Base-by-base conservation (phyloP, 2,797 vertebrate genomes). In the Peromyscus nudipes region DNA sequence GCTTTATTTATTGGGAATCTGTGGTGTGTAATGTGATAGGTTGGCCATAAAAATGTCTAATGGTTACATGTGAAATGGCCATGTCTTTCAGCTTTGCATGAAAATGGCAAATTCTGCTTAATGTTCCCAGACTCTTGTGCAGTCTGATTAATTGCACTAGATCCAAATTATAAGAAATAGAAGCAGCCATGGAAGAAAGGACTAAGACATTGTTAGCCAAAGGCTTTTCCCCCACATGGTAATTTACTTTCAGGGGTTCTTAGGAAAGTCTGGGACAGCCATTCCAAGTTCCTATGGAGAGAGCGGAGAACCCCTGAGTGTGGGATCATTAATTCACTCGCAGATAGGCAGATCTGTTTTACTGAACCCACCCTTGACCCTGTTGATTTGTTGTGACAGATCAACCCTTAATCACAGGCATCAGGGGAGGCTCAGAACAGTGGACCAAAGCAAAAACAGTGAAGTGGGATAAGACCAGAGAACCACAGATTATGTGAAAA, bases 1-100 rank as follows among this genome's bases (percentile, higher is more conserved):
- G 69, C 86, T 95, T 96, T 96, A 97, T 98, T 97, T 97, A 98
- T 95, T 93, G 95, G 96, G 91, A 97, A 92, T 97, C 96, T 90
- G 83, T 93, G 87, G 65, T 95, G 62, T 97, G 83, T 93, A 94
- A 96, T 97, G 94, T 96, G 96, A 97, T 96, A 92, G 92, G 96
- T 27, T 93, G 96, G 94, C 69, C 87, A 97, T 98, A 97, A 98
- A 98, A 97, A 88, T 23, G 89, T 97, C 96, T 94, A 88, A 97
- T 96, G 40, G 0, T 29, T 95, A 65, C 85, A 43, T 69, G 93
- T 92, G 97, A 97, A 97, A 97, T 69, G 93, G 94, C 77, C 95
- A 91, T n/a, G 83, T 85, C 96, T 97, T 96, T 94, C 93, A 96
- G 92, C 91, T 97, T 97, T 97, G 89, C 91, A 96, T 96, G 97